These are phyloP conservation scores for Lates japonicus DNA, from an alignment of 2,797 vertebrate genomes.

Conservation along the genomic window DNA sequence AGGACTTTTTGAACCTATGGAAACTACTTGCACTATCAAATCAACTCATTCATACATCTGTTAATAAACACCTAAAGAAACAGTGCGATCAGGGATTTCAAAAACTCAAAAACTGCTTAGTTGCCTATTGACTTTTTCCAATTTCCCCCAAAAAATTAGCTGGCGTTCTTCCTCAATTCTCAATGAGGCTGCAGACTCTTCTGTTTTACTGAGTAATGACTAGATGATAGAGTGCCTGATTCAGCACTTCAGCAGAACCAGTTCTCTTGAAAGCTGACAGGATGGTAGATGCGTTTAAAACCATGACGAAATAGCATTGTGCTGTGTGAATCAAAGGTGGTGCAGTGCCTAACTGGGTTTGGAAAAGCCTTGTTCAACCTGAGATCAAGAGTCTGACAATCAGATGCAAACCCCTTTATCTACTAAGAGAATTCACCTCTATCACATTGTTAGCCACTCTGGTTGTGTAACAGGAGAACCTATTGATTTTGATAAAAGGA, in stretches of 20 bases:
- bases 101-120: neutral
- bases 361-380: neutral
- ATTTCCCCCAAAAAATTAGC: neutral
- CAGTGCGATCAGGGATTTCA: neutral
- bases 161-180: neutral
- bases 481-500: constrained; percentile 9
- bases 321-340: neutral
- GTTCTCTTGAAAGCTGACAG: neutral
- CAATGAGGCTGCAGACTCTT: neutral
- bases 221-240: constrained; percentile 14
- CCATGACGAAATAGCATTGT: constrained; percentile 1
- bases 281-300: constrained; percentile 8
- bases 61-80: neutral
- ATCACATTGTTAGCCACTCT: neutral
- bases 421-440: neutral
- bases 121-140: neutral
- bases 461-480: neutral
- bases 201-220: constrained; percentile 38
- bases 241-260: constrained; percentile 17
- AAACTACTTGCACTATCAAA: neutral
- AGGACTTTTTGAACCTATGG: neutral
- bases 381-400: neutral
- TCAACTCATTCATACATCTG: neutral
- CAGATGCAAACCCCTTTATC: constrained; percentile 15
- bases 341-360: constrained; percentile 2